phyloP scores from a whole-genome alignment of 2,888 invertebrate genomes.

The Ecdyonurus torrentis region DNA sequence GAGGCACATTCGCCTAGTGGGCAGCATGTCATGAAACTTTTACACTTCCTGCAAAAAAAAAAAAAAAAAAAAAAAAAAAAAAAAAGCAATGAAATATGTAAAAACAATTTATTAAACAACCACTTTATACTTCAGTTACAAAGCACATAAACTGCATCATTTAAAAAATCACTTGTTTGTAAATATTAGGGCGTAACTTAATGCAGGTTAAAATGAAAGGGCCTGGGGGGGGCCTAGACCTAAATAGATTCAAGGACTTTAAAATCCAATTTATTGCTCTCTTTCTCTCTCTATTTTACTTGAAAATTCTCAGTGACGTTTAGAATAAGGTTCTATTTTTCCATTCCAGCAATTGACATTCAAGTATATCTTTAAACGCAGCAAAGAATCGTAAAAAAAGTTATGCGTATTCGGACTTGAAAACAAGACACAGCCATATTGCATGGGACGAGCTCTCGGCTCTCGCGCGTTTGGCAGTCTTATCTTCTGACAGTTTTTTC shows the following conservation, averaged over 20 bases:
- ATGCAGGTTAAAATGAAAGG: too few species aligned
- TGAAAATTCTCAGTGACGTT: too few species aligned
- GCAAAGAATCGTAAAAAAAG: too few species aligned
- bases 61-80: background rate
- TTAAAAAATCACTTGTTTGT: too few species aligned
- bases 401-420: background rate
- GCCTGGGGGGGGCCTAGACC: background rate
- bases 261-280: background rate
- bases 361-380: too few species aligned
- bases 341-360: too few species aligned
- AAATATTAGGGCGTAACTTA: too few species aligned
- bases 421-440: background rate
- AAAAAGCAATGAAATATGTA: too few species aligned
- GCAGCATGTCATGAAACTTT: background rate
- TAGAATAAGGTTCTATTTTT: too few species aligned
- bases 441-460: background rate
- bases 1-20: constrained; percentile 19
- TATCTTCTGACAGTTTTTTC: background rate
- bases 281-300: too few species aligned
- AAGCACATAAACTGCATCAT: background rate
- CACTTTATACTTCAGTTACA: too few species aligned
- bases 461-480: background rate
- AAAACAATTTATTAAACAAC: too few species aligned
- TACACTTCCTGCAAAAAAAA: background rate
- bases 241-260: background rate